Conservation (phyloP, 2,797 vertebrate genomes). For the Coregonus ussuriensis region DNA sequence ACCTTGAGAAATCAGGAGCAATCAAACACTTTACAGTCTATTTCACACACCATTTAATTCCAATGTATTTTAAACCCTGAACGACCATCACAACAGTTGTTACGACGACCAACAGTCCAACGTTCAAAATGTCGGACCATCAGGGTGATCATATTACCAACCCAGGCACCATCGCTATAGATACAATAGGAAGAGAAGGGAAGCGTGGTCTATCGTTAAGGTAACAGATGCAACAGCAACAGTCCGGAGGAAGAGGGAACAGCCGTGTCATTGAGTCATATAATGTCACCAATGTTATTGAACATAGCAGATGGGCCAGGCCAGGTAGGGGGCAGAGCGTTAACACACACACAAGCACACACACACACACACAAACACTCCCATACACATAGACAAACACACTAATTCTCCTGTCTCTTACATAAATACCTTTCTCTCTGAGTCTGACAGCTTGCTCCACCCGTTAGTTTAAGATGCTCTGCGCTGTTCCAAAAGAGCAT, state of each 20-base stretch:
- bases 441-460: slow-evolving; percentile 63
- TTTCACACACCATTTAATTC: slow-evolving; percentile 80
- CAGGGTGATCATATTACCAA: slow-evolving; percentile 34
- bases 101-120: slow-evolving; percentile 60
- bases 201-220: slow-evolving; percentile 46
- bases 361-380: neutral
- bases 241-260: slow-evolving; percentile 65
- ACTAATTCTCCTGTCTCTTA: slow-evolving; percentile 30
- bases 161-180: slow-evolving; percentile 29
- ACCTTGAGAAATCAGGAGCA: slow-evolving; percentile 80
- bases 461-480: slow-evolving; percentile 69
- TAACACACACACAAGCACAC: slow-evolving; percentile 39
- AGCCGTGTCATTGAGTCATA: slow-evolving; percentile 62
- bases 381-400: neutral
- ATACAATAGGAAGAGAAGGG: slow-evolving; percentile 9
- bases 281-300: slow-evolving; percentile 69
- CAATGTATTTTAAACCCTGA: slow-evolving; percentile 74
- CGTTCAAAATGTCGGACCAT: slow-evolving; percentile 60
- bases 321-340: slow-evolving; percentile 62
- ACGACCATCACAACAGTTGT: slow-evolving; percentile 68
- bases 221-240: slow-evolving; percentile 72
- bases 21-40: slow-evolving; percentile 78
- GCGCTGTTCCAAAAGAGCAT: slow-evolving; percentile 73
- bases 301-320: slow-evolving; percentile 69
- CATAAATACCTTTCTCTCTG: slow-evolving; percentile 61